These are phyloP conservation scores for Entomyzon cyanotis DNA, from an alignment of 2,113 vertebrate genomes.

Conservation along the genomic window DNA sequence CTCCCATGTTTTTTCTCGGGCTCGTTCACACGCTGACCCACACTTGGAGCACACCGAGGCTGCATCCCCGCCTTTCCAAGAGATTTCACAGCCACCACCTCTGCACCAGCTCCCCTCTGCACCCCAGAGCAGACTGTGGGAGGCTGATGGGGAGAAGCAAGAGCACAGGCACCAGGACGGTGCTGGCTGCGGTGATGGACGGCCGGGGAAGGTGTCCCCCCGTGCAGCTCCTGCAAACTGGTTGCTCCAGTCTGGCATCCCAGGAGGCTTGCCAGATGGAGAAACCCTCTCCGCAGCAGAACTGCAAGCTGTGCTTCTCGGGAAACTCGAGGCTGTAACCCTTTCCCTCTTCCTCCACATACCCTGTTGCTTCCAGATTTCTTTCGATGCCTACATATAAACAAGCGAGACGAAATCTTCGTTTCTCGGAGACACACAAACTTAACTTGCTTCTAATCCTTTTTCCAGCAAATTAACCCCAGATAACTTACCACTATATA, in stretches of 20 bases:
- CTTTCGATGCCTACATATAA: background rate
- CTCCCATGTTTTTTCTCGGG: background rate
- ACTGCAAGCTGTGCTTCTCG: conserved; percentile 59
- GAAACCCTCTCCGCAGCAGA: conserved; percentile 58
- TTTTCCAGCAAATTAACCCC: conserved; percentile 52
- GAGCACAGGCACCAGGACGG: background rate
- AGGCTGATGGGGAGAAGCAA: background rate
- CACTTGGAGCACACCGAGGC: background rate
- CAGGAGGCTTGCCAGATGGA: conserved; percentile 65
- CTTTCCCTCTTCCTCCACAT: conserved; percentile 55
- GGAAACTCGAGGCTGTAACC: conserved; percentile 57
- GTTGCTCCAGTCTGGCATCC: conserved; percentile 65
- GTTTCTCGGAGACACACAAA: background rate
- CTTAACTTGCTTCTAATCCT: conserved; percentile 8
- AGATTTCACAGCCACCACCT: background rate
- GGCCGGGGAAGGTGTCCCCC: conserved; percentile 31
- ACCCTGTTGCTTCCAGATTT: conserved; percentile 55
- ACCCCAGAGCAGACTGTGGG: background rate
- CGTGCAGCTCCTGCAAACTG: conserved; percentile 35
- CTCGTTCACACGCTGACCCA: background rate
- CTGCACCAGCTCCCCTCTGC: accelerated
- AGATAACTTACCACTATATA: background rate
- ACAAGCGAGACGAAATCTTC: background rate
- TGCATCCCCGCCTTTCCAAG: background rate
- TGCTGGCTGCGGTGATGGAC: background rate